Evolutionary conservation across 1,140 invertebrate species (phyloP).

Genomic region (Muscidifurax raptorellus): DNA sequence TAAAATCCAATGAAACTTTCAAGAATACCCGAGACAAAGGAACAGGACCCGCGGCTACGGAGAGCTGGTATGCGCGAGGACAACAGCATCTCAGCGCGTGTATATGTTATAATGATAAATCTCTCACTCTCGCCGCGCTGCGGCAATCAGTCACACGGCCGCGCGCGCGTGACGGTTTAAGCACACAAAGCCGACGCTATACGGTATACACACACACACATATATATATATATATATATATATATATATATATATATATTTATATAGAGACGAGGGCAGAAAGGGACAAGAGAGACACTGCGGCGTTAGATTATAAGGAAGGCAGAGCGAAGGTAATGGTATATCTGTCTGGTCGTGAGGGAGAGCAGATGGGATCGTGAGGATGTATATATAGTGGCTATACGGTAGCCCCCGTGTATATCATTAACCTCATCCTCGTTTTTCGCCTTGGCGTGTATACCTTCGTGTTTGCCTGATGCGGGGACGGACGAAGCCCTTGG

Average conservation of each 20-base stretch:
- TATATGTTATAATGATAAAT: conserved; percentile 33
- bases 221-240: neutral
- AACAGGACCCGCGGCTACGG: neutral
- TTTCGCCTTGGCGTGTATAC: conserved; percentile 58
- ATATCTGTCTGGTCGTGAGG: conserved; percentile 32
- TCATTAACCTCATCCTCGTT: conserved; percentile 74
- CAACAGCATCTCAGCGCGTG: neutral
- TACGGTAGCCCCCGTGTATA: conserved; percentile 71
- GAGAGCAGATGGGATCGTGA: conserved; percentile 64
- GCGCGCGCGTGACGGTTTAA: conserved; percentile 37
- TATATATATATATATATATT: neutral
- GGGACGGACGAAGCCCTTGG: too few species aligned
- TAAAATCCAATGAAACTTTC: conserved; percentile 20
- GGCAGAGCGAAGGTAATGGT: conserved; percentile 1
- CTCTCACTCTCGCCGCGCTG: neutral
- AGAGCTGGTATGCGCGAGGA: neutral
- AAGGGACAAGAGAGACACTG: conserved; percentile 20
- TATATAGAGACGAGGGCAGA: neutral
- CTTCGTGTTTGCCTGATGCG: neutral
- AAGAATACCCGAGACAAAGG: conserved; percentile 9
- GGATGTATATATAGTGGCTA: conserved; percentile 56
- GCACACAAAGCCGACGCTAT: conserved; percentile 27
- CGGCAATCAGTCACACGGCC: conserved; percentile 41
- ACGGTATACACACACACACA: neutral
- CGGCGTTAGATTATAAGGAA: conserved; percentile 44